Evolutionary conservation across 2,888 invertebrate species (phyloP).

Genomic region (Caenorhabditis zanzibari): DNA sequence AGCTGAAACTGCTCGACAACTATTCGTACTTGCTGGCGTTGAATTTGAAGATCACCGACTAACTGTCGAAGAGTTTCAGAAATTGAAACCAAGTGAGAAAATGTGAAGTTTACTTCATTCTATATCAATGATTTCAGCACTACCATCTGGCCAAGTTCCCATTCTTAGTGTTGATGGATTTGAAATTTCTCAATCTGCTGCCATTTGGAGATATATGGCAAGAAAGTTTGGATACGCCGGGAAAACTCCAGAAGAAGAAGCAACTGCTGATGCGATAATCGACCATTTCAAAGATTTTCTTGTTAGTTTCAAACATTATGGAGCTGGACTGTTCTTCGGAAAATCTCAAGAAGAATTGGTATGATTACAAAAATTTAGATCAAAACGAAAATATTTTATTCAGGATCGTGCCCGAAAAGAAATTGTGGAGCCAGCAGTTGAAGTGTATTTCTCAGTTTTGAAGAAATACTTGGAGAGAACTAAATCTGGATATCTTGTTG

Average conservation of each 20-base stretch:
- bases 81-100: constrained; percentile 2
- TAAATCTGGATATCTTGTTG: constrained; percentile 36
- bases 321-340: neutral
- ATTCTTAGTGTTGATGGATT: constrained; percentile 15
- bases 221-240: constrained; percentile 34
- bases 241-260: constrained; percentile 34
- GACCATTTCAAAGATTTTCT: constrained; percentile 51
- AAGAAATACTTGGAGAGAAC: constrained; percentile 22
- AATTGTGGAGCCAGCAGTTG: constrained; percentile 25
- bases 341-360: neutral
- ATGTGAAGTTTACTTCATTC: neutral
- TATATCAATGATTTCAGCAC: neutral
- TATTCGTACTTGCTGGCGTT: constrained; percentile 13
- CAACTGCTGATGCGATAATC: constrained; percentile 28
- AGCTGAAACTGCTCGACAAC: constrained; percentile 34
- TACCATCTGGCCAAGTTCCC: constrained; percentile 28
- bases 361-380: neutral
- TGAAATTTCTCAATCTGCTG: constrained; percentile 34
- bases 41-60: constrained; percentile 30
- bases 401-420: neutral
- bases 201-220: constrained; percentile 43
- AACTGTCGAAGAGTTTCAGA: constrained; percentile 27
- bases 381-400: neutral
- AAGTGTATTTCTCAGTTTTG: constrained; percentile 21
- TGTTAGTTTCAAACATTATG: neutral